Conservation (phyloP, 2,888 invertebrate genomes). For the Brenthis ino region DNA sequence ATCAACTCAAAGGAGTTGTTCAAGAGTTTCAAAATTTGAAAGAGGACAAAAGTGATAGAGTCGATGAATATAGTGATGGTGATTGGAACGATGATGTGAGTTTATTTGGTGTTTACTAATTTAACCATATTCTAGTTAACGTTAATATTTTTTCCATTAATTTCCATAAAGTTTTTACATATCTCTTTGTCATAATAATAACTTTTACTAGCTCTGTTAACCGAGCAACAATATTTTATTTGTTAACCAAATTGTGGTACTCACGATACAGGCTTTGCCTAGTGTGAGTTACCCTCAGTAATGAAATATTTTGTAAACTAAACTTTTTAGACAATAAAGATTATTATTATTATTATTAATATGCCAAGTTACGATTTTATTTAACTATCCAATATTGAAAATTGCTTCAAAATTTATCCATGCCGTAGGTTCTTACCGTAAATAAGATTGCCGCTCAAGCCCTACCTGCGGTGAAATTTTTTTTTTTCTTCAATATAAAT, state of each 20-base stretch:
- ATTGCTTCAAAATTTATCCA: background rate
- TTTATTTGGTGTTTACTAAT: conserved; percentile 34
- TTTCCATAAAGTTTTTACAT: no score
- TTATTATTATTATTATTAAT: no score
- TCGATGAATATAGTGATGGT: conserved; percentile 56
- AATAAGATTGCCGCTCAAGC: background rate
- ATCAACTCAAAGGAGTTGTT: conserved; percentile 61
- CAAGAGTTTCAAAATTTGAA: conserved; percentile 63
- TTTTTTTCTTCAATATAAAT: conserved; percentile 6
- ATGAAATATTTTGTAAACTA: no score
- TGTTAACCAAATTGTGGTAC: no score
- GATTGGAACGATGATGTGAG: conserved; percentile 71
- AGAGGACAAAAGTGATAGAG: conserved; percentile 49
- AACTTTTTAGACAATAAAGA: no score
- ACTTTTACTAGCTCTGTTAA: no score
- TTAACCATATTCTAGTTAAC: background rate
- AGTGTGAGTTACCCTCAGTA: no score
- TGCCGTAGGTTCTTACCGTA: background rate
- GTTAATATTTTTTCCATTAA: background rate
- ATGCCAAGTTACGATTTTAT: no score
- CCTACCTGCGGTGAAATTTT: conserved; percentile 4
- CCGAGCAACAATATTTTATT: no score
- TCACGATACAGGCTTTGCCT: no score
- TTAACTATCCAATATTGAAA: background rate
- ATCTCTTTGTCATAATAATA: no score